phyloP scores from a whole-genome alignment of 2,797 vertebrate genomes.

The Percopsis omiscomaycus region DNA sequence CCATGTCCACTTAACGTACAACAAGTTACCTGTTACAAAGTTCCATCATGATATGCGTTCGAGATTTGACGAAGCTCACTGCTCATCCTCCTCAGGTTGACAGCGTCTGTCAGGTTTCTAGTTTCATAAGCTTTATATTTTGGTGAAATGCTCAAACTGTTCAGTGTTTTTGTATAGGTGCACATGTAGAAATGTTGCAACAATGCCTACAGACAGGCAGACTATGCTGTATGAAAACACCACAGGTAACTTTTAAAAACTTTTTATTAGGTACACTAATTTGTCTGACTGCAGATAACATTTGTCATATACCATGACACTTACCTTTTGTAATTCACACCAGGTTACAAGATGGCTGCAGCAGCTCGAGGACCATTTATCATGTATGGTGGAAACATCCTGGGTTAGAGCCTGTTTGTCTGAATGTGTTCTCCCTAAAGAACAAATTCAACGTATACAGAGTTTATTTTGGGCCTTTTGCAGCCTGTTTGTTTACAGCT shows the following conservation, averaged over 20 bases:
- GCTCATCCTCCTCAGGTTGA: background rate
- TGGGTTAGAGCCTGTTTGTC: too few relatives aligned
- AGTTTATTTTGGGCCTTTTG: too few relatives aligned
- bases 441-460: background rate
- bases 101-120: constrained; percentile 1
- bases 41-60: background rate
- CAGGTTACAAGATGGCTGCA: background rate
- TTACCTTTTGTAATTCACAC: background rate
- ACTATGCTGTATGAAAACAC: background rate
- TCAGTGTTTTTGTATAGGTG: constrained; percentile 1
- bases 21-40: background rate
- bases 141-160: background rate
- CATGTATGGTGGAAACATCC: too few relatives aligned
- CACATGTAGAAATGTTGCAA: background rate
- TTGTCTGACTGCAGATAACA: constrained; percentile 3
- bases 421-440: too few relatives aligned
- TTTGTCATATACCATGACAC: constrained; percentile 6
- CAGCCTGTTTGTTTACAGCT: too few relatives aligned
- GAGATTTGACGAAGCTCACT: background rate
- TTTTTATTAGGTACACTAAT: background rate
- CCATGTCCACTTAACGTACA: background rate
- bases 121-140: background rate
- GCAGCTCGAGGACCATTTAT: too few relatives aligned
- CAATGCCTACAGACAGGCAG: background rate
- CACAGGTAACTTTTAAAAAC: background rate